A percentile compares a stretch with the other conserved stretches of the same genome.
Evolutionary conservation across 2,113 vertebrate species (phyloP).

Genomic region (Solenodon paradoxus): DNA sequence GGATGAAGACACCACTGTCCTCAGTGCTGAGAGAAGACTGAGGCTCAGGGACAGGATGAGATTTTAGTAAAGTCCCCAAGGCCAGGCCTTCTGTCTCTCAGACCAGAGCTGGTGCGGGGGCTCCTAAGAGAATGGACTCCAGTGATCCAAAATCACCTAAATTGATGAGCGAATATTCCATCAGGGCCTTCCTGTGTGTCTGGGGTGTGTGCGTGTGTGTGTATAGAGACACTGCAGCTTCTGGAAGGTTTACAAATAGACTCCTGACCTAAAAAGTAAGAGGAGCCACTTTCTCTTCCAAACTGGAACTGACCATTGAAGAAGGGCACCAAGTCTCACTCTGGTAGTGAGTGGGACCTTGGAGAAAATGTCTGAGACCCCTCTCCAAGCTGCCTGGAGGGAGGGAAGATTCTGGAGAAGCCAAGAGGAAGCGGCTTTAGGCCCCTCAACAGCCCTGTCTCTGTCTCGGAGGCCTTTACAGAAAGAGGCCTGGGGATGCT

Average conservation of each 20-base stretch:
- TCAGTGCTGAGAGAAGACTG: neutral
- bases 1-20: neutral
- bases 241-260: neutral
- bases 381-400: accelerated
- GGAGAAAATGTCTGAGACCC: neutral
- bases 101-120: neutral
- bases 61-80: accelerated
- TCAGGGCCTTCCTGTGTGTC: neutral
- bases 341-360: no score
- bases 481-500: neutral
- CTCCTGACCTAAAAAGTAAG: neutral
- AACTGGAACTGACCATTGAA: neutral
- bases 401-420: neutral
- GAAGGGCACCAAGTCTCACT: no score
- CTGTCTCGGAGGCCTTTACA: neutral
- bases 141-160: neutral
- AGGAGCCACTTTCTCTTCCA: neutral
- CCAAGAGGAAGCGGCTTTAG: neutral
- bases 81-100: neutral
- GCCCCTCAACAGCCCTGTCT: neutral
- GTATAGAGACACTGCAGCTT: neutral
- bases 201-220: neutral
- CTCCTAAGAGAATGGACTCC: neutral
- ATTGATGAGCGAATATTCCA: neutral
- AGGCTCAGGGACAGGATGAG: neutral